Conservation (phyloP, 92 coral and sea anemone species). For the Porites cylindrica region DNA sequence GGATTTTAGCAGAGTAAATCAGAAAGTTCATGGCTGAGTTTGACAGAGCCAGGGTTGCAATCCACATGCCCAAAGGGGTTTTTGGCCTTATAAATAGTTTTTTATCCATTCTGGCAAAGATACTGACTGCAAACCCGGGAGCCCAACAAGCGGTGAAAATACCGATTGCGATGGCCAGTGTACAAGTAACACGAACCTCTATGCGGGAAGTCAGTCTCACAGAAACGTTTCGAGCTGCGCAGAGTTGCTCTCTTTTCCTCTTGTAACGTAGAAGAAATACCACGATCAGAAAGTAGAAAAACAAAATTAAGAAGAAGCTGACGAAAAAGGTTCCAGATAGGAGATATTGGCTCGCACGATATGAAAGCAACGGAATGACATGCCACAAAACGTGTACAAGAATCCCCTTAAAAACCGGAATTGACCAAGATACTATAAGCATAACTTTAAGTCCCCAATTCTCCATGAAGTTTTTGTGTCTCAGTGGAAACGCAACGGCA, state of each 20-base stretch:
- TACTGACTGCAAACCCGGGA: not conserved
- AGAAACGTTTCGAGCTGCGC: not conserved
- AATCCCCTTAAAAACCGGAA: not conserved
- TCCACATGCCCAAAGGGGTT: slow-evolving; percentile 39
- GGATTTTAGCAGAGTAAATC: not conserved
- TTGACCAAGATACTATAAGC: slow-evolving; percentile 26
- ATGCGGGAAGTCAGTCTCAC: not conserved
- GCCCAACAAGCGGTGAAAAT: slow-evolving; percentile 40
- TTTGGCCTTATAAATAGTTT: not conserved
- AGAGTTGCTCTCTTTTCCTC: not conserved
- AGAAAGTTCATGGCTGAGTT: slow-evolving; percentile 7
- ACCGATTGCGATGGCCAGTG: slow-evolving; percentile 37
- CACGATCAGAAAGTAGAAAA: not conserved
- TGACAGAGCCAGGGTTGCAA: slow-evolving; percentile 29
- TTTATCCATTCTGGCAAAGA: too few species aligned
- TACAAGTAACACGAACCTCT: slow-evolving; percentile 31
- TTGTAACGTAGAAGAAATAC: not conserved
- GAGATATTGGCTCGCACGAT: not conserved
- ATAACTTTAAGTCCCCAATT: slow-evolving; percentile 21
- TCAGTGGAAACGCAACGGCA: slow-evolving; percentile 27
- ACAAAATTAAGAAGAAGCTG: not conserved
- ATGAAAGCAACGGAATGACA: not conserved
- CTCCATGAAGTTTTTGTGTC: slow-evolving; percentile 25
- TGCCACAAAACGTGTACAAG: not conserved
- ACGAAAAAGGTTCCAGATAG: not conserved